Base-by-base conservation (phyloP, 2,113 vertebrate species). In the Carassius gibelio region DNA sequence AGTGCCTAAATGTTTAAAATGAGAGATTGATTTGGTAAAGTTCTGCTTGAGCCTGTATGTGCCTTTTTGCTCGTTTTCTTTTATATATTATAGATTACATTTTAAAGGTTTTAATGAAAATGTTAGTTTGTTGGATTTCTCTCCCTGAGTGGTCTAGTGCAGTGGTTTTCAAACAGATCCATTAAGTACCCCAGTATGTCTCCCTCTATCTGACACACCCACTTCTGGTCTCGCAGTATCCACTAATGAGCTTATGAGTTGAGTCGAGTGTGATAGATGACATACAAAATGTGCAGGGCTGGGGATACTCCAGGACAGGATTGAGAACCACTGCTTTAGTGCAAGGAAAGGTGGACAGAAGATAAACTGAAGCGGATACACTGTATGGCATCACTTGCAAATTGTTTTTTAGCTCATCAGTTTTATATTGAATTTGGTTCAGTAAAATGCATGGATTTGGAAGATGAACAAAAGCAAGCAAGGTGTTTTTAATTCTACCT, bases 401-500 rank as follows among this genome's bases (percentile, higher is more conserved):
- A 55, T 79, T 8, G 42, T 42, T 42, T 42, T 42, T 9, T 17
- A 68, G 86, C 57, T 64, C 21, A 42, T 79, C 55, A 34, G 59
- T 82, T 36, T 36, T 76, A 50, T 38, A 68, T 68, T 77, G 55
- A 79, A 75, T 85, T 80, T 52, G 45, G n/a, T 38, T 38, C 30
- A 23, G 77, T n/a, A 48, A 23, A 61, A 87, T 52, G 48, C 64
- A 38, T 48, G 3, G 57, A 62, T 61, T 77, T 88, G 42, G 74
- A 78, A 80, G 69, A 26, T 5, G 21, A 50, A 61, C 79, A 71
- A 84, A 55, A 71, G 38, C 76, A 26, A 84, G 87, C 81, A 86
- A 55, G 83, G 61, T 55, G 66, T 83, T 85, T 85, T 85, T 42
- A 71, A 76, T 85, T 79, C 88, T 89, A 89, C 88, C 88, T 89